These are phyloP conservation scores for Choristoneura fumiferana DNA, from an alignment of 1,140 invertebrate species.

Conservation along the genomic window DNA sequence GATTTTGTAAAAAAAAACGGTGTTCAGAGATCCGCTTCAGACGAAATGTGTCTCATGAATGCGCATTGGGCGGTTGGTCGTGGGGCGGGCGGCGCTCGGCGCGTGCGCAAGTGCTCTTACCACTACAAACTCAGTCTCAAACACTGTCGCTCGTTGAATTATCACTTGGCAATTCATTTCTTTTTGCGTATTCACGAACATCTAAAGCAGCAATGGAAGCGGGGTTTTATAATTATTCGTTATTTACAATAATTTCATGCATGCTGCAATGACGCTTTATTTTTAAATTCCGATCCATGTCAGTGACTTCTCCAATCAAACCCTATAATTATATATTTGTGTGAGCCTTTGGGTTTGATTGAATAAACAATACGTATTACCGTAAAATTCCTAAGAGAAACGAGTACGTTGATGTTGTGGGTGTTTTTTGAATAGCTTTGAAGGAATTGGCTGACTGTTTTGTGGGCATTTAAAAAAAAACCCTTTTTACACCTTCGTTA, in stretches of 20 bases:
- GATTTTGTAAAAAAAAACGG: slow-evolving; percentile 4
- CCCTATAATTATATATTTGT: slow-evolving; percentile 25
- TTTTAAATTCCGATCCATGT: slow-evolving; percentile 54
- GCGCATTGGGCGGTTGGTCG: slow-evolving; percentile 44
- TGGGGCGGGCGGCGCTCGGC: slow-evolving; percentile 49
- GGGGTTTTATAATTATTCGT: neutral
- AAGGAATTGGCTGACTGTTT: too few relatives aligned
- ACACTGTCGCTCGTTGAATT: too few relatives aligned
- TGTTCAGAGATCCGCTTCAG: slow-evolving; percentile 34
- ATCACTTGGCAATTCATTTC: neutral
- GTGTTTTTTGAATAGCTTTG: too few relatives aligned
- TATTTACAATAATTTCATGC: neutral
- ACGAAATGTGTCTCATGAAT: slow-evolving; percentile 53
- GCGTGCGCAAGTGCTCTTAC: slow-evolving; percentile 37
- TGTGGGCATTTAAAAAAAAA: too few relatives aligned
- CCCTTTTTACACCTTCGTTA: too few relatives aligned
- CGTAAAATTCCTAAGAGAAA: too few relatives aligned
- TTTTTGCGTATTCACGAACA: neutral
- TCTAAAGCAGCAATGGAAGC: slow-evolving; percentile 19
- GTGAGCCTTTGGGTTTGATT: neutral
- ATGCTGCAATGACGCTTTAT: slow-evolving; percentile 42
- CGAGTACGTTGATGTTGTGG: too few relatives aligned
- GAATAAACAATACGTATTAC: too few relatives aligned
- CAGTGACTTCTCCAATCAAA: slow-evolving; percentile 48
- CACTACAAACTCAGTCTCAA: neutral